phyloP scores from a whole-genome alignment of 2,888 invertebrate species.

The Parelbella ahira region DNA sequence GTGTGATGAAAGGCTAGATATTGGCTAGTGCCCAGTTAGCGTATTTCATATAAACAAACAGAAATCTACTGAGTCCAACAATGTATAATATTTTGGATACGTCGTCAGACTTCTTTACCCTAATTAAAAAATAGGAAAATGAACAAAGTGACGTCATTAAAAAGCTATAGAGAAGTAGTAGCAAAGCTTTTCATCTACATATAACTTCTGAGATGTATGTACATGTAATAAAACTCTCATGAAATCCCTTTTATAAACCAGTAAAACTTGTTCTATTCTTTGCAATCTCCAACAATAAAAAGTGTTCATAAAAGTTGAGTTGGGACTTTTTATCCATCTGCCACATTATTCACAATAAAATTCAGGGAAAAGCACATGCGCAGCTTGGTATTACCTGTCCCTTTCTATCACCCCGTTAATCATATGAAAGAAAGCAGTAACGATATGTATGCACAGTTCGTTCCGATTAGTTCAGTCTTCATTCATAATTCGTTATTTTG shows the following conservation, averaged over 20 bases:
- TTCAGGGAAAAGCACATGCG: conserved; percentile 31
- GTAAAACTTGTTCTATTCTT: conserved; percentile 2
- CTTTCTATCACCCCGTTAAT: conserved; percentile 37
- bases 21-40: no score
- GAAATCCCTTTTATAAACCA: conserved; percentile 11
- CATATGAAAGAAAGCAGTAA: conserved; percentile 46
- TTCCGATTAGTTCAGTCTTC: conserved; percentile 45
- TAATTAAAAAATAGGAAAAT: no score
- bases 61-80: no score
- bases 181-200: background rate
- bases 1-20: no score
- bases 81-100: no score
- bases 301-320: conserved; percentile 41
- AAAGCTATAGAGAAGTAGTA: background rate
- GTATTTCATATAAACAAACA: no score
- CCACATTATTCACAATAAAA: conserved; percentile 38
- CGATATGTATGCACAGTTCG: conserved; percentile 43
- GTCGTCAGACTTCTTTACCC: no score
- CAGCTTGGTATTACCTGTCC: conserved; percentile 38
- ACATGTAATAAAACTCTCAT: conserved; percentile 2
- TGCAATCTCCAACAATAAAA: conserved; percentile 9
- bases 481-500: conserved; percentile 22
- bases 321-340: conserved; percentile 47
- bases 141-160: background rate
- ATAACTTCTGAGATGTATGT: background rate